Percentiles rank a stretch among this genome's conserved stretches.
Evolutionary conservation across 2,888 invertebrate species (phyloP).

Genomic region (Apodemia hepburni): DNA sequence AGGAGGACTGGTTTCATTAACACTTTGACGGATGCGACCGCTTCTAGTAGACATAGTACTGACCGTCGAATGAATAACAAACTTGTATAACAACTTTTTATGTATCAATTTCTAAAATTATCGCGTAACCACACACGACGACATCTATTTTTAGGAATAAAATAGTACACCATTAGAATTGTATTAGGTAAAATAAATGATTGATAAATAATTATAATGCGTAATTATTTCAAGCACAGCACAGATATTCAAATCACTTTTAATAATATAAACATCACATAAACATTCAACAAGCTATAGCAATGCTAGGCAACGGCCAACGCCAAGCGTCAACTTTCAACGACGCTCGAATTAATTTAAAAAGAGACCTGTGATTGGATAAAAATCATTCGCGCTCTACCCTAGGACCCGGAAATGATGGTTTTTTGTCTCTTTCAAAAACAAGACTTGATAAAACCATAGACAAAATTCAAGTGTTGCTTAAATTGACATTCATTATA

Average conservation of each 20-base stretch:
- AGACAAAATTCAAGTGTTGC: not conserved
- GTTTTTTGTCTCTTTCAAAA: conserved; percentile 1
- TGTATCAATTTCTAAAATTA: conserved; percentile 51
- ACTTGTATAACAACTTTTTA: conserved; percentile 31
- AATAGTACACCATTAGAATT: conserved; percentile 30
- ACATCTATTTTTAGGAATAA: conserved; percentile 33
- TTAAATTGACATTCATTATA: no score
- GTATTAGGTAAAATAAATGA: conserved; percentile 16
- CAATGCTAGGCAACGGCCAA: conserved; percentile 42
- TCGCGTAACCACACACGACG: conserved; percentile 59
- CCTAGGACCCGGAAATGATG: conserved; percentile 28
- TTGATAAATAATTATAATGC: not conserved
- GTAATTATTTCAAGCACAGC: conserved; percentile 5
- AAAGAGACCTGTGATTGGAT: conserved; percentile 61
- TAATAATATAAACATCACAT: conserved; percentile 25
- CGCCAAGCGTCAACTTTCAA: conserved; percentile 61
- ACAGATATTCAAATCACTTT: conserved; percentile 17
- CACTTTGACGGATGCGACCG: conserved; percentile 53
- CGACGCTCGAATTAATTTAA: conserved; percentile 64
- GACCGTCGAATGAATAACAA: conserved; percentile 24
- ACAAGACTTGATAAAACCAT: not conserved
- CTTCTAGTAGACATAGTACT: conserved; percentile 64
- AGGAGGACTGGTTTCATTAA: conserved; percentile 57
- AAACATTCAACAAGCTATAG: conserved; percentile 40
- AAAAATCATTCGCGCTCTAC: conserved; percentile 44